Evolutionary conservation across 2,797 vertebrate genomes (phyloP).

Genomic region (Pangasius sanitwongsei): DNA sequence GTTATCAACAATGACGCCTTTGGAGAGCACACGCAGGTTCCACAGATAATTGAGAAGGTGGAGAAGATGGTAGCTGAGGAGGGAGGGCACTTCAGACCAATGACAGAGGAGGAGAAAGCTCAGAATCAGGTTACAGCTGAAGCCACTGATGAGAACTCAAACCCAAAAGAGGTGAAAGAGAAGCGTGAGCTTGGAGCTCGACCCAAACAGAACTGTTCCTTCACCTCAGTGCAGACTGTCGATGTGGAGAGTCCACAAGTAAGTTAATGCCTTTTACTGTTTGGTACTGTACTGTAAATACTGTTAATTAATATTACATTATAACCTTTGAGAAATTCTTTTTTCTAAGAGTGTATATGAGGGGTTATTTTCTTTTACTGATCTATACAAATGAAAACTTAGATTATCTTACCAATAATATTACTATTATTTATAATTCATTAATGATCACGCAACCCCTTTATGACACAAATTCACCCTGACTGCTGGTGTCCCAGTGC

Average conservation of each 20-base stretch:
- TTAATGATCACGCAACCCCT: background rate
- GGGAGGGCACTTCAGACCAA: conserved; percentile 64
- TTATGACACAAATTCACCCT: background rate
- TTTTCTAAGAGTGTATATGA: background rate
- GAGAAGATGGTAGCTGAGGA: conserved; percentile 78
- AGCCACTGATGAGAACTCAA: conserved; percentile 63
- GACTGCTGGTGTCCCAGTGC: background rate
- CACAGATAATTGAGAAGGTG: conserved; percentile 71
- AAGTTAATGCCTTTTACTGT: conserved; percentile 55
- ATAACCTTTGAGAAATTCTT: background rate
- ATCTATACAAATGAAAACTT: background rate
- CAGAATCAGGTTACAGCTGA: conserved; percentile 34
- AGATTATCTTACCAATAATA: background rate
- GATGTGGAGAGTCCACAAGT: conserved; percentile 66
- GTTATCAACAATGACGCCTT: conserved; percentile 78
- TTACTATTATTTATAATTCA: background rate
- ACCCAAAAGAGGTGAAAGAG: conserved; percentile 47
- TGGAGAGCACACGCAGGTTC: conserved; percentile 74
- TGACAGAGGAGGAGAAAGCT: conserved; percentile 57
- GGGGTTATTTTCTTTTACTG: background rate
- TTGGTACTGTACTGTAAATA: background rate
- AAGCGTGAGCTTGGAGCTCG: conserved; percentile 70
- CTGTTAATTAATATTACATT: background rate
- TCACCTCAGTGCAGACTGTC: conserved; percentile 58
- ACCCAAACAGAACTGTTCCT: conserved; percentile 72